A percentile compares a stretch with the other conserved stretches of the same genome.
Conservation (phyloP, 2,113 vertebrate species). For the Myrmecobius fasciatus region DNA sequence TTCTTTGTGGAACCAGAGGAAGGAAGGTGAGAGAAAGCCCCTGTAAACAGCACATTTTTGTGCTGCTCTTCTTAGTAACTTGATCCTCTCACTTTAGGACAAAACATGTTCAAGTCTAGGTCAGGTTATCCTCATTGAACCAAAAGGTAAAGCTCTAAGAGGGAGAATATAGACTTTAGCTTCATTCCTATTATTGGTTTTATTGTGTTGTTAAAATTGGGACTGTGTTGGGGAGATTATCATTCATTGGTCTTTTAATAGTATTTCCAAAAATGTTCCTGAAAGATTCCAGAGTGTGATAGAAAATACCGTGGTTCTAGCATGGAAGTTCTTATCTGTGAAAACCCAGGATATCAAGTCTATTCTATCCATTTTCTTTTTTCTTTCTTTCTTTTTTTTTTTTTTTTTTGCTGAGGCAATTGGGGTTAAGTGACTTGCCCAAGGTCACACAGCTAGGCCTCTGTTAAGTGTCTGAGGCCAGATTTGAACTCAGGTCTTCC, state of each 20-base stretch:
- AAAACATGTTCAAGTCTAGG: neutral
- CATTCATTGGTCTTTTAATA: neutral
- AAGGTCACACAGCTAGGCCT: too few relatives aligned
- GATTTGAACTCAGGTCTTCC: too few relatives aligned
- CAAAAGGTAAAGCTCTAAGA: neutral
- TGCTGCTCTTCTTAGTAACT: neutral
- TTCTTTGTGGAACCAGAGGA: neutral
- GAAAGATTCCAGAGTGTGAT: neutral
- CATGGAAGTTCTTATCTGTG: rapidly evolving
- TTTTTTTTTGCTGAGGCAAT: too few relatives aligned
- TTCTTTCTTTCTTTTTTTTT: too few relatives aligned
- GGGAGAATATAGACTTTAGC: neutral
- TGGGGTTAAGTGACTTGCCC: too few relatives aligned
- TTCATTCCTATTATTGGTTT: neutral
- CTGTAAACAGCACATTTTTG: neutral
- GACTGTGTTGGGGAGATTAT: neutral
- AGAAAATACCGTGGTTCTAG: neutral
- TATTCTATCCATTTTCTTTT: too few relatives aligned
- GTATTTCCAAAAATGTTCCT: neutral
- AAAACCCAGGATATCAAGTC: neutral
- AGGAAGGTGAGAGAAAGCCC: neutral
- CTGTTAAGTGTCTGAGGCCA: too few relatives aligned
- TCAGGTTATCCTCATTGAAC: neutral
- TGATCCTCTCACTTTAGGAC: neutral
- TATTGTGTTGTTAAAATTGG: neutral